Evolutionary conservation across 2,888 invertebrate species (phyloP), one percentile per base, ranked within the genome.

Genomic region (Thymelicus sylvestris): DNA sequence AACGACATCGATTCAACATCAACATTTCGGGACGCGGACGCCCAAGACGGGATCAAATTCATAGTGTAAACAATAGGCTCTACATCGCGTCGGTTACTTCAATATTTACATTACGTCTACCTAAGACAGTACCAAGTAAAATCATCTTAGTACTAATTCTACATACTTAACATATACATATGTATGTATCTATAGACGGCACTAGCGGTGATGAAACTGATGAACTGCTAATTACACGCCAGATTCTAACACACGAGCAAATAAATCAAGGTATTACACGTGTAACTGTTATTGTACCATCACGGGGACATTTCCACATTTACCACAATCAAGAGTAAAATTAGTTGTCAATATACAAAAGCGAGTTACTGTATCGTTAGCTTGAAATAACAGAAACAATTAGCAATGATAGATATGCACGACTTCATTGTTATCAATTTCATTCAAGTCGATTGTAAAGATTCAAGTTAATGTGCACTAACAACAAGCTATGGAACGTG

Each of bases 1-100:
- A 87, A 85, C 84, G 87, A 87, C 86, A 84, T 81, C 80, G 83
- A 82, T 86, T 88, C 79, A 79, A 73, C 71, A 75, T 75, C 70
- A 79, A 73, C 71, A 75, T 74, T 70, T 75, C 75, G 75, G 74
- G 78, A 64, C 71, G 67, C 74, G 74, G 78, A 64, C 71, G 67
- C 74, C 70, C 77, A 78, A 76, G 74, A 31, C 70, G 72, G 76
- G 79, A 73, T 74, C 73, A 73, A 73, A 73, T 74, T 72, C 67
- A 69, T 65, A 60, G 52, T 60, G 67, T 71, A 74, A 67, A 72
- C 67, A 71, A 48, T 38, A 6, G 7, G 52, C 15, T 31, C 55
- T 68, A 68, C 55, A n/a, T 44, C 60, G 47, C 55, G 7, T 44
- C 60, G 47, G 55, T 38, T 60, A 66, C 31, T 47, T 48, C 19